phyloP scores from a whole-genome alignment of 2,888 invertebrate species.

The Dryobota labecula region DNA sequence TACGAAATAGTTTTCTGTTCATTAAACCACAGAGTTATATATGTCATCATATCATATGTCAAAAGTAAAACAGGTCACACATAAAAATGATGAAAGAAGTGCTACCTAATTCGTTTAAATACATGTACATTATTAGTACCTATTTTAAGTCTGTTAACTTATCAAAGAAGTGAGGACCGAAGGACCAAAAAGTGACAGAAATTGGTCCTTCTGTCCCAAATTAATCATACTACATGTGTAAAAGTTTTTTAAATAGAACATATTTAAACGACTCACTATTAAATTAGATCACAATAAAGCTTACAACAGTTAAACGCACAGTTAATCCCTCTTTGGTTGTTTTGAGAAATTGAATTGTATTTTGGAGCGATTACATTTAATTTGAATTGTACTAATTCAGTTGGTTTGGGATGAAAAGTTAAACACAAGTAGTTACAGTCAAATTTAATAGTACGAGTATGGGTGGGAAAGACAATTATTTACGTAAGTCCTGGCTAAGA shows the following conservation, averaged over 20 bases:
- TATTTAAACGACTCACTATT: conserved; percentile 8
- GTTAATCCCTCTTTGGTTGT: conserved; percentile 37
- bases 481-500: conserved; percentile 25
- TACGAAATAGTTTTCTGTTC: too few relatives aligned
- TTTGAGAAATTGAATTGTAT: conserved; percentile 53
- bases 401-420: conserved; percentile 53
- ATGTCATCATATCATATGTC: too few relatives aligned
- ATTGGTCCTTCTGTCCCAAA: neutral
- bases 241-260: conserved; percentile 10
- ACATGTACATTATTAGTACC: too few relatives aligned
- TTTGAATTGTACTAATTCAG: conserved; percentile 53
- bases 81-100: too few relatives aligned
- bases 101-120: too few relatives aligned
- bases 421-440: conserved; percentile 37
- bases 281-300: conserved; percentile 5
- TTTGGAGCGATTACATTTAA: conserved; percentile 48
- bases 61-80: too few relatives aligned
- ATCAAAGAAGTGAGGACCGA: neutral
- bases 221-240: neutral
- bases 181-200: conserved; percentile 10
- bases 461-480: conserved; percentile 41
- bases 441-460: conserved; percentile 34
- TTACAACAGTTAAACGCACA: conserved; percentile 26
- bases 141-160: too few relatives aligned
- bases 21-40: too few relatives aligned